Evolutionary conservation across 2,888 invertebrate species (phyloP), one percentile per base, ranked within the genome.

Genomic region (Idaea aversata): DNA sequence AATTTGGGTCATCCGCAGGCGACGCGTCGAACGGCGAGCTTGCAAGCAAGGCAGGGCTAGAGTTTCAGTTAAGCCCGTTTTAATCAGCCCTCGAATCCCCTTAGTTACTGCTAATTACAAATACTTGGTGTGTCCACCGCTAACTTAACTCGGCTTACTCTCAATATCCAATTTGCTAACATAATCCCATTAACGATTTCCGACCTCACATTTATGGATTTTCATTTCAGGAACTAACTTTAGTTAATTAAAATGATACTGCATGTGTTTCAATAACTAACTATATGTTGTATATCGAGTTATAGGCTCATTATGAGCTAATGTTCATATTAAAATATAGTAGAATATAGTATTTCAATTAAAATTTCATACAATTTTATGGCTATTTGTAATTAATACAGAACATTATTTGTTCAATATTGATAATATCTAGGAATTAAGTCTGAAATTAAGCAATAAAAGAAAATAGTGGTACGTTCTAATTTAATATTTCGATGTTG

Each of bases 61-160:
- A 47, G 47, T 67, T 69, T 63, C 67, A 82, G 83, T 83, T 89
- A 88, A 90, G 86, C 87, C 89, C 81, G 84, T 87, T 88, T 89
- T 90, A 90, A 88, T 88, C 86, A 84, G 83, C 72, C 73, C 62
- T 63, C 67, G 65, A 78, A 86, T 85, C 86, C 86, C 81, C 85
- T 87, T 86, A 88, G 86, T 88, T 88, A 86, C 87, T 89, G 87
- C 88, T 91, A 90, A 91, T 92, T 90, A 91, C 84, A 77, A 82
- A 82, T 85, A 86, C 86, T 87, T 84, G 84, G 85, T 82, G 78
- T 84, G 88, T 87, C 88, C 87, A 88, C 88, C 86, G 77, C 85
- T 75, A 83, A 88, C 87, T 90, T 88, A 85, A 77, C 77, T 77
- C 72, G 82, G 47, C 47, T 84, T 90, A 88, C 83, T 78, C 78